Conservation (phyloP, 2,888 invertebrate genomes). For the Melanostoma scalare region DNA sequence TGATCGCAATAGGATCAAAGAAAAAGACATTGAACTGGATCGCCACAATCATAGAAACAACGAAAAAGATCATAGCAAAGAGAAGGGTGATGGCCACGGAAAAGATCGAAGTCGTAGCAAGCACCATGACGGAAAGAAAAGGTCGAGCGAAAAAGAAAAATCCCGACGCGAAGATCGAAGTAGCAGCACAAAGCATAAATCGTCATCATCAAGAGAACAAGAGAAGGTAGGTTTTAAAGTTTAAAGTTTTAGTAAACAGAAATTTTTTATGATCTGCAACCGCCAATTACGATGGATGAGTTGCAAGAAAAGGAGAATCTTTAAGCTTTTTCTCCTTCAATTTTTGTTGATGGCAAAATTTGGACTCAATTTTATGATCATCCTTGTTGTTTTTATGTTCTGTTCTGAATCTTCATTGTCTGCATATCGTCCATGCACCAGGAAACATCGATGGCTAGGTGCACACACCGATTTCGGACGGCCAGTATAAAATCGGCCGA, state of each 20-base stretch:
- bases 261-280: neutral
- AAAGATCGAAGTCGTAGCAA: slow-evolving; percentile 57
- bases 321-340: no score
- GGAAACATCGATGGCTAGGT: no score
- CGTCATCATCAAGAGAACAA: slow-evolving; percentile 75
- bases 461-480: no score
- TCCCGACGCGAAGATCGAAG: slow-evolving; percentile 63
- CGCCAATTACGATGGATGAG: no score
- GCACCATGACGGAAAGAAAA: slow-evolving; percentile 35
- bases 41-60: slow-evolving; percentile 47
- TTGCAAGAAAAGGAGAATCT: no score
- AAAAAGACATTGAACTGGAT: slow-evolving; percentile 60
- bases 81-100: slow-evolving; percentile 36
- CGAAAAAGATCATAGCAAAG: slow-evolving; percentile 58
- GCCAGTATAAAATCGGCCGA: no score
- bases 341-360: no score
- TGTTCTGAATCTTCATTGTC: no score
- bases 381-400: no score
- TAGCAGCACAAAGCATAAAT: slow-evolving; percentile 60
- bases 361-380: no score
- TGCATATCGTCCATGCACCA: no score
- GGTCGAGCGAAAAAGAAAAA: slow-evolving; percentile 74
- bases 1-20: slow-evolving; percentile 73
- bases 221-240: slow-evolving; percentile 72
- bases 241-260: slow-evolving; percentile 54